Evolutionary conservation across 2,113 vertebrate species (phyloP).

Genomic region (Astur gentilis): DNA sequence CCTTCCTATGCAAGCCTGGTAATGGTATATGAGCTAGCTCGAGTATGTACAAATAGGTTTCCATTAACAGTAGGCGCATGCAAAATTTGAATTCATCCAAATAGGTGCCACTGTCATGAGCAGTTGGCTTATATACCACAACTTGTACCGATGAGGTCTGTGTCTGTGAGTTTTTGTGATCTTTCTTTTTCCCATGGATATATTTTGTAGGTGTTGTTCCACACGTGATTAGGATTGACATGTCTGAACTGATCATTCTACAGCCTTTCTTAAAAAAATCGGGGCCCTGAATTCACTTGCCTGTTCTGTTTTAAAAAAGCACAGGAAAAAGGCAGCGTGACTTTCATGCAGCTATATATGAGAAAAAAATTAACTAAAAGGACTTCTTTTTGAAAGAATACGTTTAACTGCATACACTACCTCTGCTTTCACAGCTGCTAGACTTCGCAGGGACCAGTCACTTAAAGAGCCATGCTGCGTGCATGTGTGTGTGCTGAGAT

Average conservation of each 20-base stretch:
- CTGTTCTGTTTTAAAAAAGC: not conserved
- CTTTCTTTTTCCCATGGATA: not conserved
- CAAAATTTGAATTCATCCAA: not conserved
- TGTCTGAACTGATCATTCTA: not conserved
- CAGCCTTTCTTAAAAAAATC: not conserved
- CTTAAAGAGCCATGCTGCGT: accelerated
- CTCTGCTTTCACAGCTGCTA: not conserved
- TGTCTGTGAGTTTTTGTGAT: not conserved
- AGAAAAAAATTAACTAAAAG: not conserved
- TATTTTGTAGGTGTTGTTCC: not conserved
- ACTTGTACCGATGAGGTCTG: not conserved
- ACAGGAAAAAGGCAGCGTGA: not conserved
- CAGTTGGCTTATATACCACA: not conserved
- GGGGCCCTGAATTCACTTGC: not conserved
- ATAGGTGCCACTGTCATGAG: not conserved
- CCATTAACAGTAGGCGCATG: too few species aligned
- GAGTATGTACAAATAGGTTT: not conserved
- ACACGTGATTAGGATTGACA: not conserved
- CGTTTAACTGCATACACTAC: not conserved
- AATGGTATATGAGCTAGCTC: not conserved
- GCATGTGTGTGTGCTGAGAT: not conserved
- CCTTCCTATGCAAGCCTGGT: not conserved
- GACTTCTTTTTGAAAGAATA: not conserved
- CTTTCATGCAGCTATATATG: not conserved
- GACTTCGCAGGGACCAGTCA: not conserved